Percentiles rank a stretch among this genome's conserved stretches.
phyloP scores from a whole-genome alignment of 2,888 invertebrate genomes.

The Lymantria monacha region DNA sequence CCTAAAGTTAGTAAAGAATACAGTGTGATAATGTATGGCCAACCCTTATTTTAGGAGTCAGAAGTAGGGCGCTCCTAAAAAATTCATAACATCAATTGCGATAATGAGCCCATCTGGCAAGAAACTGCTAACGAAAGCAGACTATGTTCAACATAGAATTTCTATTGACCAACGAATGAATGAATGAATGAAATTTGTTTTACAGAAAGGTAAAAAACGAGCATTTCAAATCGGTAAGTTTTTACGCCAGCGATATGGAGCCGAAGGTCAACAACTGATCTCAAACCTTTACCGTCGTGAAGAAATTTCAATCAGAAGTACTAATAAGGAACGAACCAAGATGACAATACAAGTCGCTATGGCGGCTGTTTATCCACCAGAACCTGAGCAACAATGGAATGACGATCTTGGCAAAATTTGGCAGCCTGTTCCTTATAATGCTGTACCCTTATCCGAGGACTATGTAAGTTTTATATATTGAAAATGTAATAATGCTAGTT shows the following conservation, averaged over 20 bases:
- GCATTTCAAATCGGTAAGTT: slow-evolving; percentile 66
- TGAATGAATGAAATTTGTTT: not conserved
- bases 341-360: slow-evolving; percentile 69
- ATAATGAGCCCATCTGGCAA: no score
- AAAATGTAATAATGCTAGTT: not conserved
- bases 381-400: slow-evolving; percentile 67
- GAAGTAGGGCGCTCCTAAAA: no score
- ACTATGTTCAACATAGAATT: no score
- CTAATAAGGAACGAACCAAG: slow-evolving; percentile 73
- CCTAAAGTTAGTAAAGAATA: no score
- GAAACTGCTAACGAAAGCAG: no score
- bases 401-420: slow-evolving; percentile 64
- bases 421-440: slow-evolving; percentile 68
- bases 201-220: slow-evolving; percentile 59
- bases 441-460: slow-evolving; percentile 61
- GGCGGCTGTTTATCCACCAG: slow-evolving; percentile 68
- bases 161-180: no score
- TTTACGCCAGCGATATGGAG: slow-evolving; percentile 57
- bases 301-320: slow-evolving; percentile 60
- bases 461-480: slow-evolving; percentile 53
- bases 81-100: no score
- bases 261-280: slow-evolving; percentile 45
- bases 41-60: no score
- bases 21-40: no score
- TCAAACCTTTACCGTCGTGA: slow-evolving; percentile 57